Conservation (phyloP, 1,140 invertebrate genomes). For the Leptinotarsa undecemlineata region DNA sequence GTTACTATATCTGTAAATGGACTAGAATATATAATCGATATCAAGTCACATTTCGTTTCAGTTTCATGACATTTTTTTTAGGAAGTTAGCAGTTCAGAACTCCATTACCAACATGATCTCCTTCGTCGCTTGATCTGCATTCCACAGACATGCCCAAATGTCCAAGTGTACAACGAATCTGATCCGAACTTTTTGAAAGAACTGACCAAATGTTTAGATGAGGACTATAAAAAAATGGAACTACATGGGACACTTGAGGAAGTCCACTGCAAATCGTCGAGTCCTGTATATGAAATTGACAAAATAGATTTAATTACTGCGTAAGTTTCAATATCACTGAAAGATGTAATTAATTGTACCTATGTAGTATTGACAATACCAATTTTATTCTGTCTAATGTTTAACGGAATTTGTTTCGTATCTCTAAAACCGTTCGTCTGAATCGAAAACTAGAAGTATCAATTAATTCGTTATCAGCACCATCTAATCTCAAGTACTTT, state of each 20-base stretch:
- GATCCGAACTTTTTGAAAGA: neutral
- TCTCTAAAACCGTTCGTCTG: too few relatives aligned
- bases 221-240: slow-evolving; percentile 8
- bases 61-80: neutral
- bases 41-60: neutral
- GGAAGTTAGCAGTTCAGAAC: slow-evolving; percentile 23
- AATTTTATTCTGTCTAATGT: too few relatives aligned
- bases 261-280: neutral
- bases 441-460: too few relatives aligned
- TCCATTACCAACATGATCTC: slow-evolving; percentile 29
- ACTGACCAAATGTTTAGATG: slow-evolving; percentile 9
- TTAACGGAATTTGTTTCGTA: too few relatives aligned
- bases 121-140: slow-evolving; percentile 31
- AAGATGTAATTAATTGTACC: too few relatives aligned
- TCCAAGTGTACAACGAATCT: neutral
- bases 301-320: slow-evolving; percentile 26
- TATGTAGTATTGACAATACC: too few relatives aligned
- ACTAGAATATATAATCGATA: too few relatives aligned
- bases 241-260: neutral
- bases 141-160: slow-evolving; percentile 24
- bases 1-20: neutral
- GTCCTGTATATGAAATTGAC: slow-evolving; percentile 10
- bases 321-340: slow-evolving; percentile 5
- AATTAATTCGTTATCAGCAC: too few relatives aligned
- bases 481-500: too few relatives aligned